These are phyloP conservation scores for Crotalus helleri DNA, from an alignment of 2,113 vertebrate genomes.

Conservation along the genomic window DNA sequence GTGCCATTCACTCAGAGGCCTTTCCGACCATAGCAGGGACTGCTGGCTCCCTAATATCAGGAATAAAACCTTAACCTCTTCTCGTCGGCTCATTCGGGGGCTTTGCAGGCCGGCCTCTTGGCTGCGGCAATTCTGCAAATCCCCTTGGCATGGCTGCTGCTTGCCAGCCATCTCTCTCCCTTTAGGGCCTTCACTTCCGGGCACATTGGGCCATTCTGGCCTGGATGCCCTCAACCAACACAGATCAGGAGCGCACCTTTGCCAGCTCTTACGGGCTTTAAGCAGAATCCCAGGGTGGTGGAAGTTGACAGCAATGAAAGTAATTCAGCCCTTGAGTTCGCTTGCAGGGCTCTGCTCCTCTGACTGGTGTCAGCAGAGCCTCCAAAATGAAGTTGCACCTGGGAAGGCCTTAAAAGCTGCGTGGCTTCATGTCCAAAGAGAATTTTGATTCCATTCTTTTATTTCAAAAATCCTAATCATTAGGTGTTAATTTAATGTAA, in stretches of 20 bases:
- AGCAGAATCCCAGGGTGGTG: background rate
- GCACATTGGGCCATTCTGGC: background rate
- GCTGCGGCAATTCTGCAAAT: background rate
- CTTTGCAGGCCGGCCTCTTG: background rate
- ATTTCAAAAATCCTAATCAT: background rate
- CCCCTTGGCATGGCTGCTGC: background rate
- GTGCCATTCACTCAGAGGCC: background rate
- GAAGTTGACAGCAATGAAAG: background rate
- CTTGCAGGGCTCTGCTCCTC: slow-evolving; percentile 12
- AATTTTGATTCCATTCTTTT: background rate
- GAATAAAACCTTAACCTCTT: background rate
- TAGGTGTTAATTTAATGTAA: background rate
- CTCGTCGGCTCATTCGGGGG: background rate
- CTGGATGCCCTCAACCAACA: background rate
- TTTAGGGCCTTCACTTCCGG: background rate
- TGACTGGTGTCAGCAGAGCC: background rate
- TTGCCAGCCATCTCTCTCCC: background rate
- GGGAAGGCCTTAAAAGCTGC: background rate
- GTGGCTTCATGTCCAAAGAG: background rate
- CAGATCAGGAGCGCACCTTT: background rate
- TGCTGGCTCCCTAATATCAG: too few relatives aligned
- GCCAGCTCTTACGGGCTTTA: background rate
- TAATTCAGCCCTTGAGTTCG: background rate
- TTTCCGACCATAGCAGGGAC: rapidly evolving
- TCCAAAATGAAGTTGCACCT: background rate